Evolutionary conservation across 2,113 vertebrate genomes (phyloP), one percentile per base, ranked within the genome.

Genomic region (Clarias gariepinus): DNA sequence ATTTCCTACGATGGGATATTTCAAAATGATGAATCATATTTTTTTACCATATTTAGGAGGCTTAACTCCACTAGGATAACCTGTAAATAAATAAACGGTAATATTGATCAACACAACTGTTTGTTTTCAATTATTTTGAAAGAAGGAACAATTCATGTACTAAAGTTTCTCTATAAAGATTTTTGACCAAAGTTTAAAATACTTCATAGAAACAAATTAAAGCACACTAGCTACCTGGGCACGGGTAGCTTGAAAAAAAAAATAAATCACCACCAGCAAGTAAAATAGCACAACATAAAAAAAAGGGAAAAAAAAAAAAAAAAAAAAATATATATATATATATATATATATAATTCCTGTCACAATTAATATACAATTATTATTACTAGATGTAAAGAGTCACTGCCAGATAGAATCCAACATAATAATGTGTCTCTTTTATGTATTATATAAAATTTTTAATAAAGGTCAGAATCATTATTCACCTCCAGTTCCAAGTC

Each of bases 11-110:
- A 28, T 55, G 23, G 21, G 23, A 4, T 16, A 61, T 60, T 12
- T 60, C 28, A 19, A n/a, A 7, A 18, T 28, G 8, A 57, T 18
- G 10, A 18, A 57, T 18, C 4, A 8, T 28, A 78, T 57, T 10
- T 71, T n/a, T 11, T 78, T 77, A 89, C 88, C 88, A 16, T 89
- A 89, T 89, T 89, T 89, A 80, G 85, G 85, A 79, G 88, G 88
- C 60, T 89, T 89, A 28, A 33, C 80, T 60, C 88, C 88, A 63
- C 84, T 60, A 33, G 84, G 74, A 86, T 89, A 89, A 36, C 63
- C 84, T 86, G 81, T 73, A 60, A 41, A 55, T 5, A 64, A 73
- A 73, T 30, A 60, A 60, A 21, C 21, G 10, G 7, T 0, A 28
- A 52, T 28, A 57, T 30, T n/a, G n/a, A 30, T 79, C 10, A 5